Conservation (phyloP, 92 coral and sea anemone species). For the Palythoa caribaeorum region DNA sequence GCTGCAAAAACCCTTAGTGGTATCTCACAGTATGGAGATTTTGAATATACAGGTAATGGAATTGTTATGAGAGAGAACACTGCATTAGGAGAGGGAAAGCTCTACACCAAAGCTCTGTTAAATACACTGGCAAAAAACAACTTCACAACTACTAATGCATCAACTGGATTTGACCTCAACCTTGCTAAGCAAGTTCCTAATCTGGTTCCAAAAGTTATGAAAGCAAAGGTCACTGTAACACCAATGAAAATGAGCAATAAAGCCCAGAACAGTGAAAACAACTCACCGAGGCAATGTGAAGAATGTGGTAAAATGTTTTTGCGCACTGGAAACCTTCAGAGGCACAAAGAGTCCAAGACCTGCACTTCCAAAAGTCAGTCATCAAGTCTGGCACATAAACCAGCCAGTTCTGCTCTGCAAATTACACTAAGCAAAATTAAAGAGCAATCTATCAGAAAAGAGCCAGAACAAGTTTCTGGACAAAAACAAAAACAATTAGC, state of each 20-base stretch:
- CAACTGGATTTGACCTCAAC: constrained; percentile 47
- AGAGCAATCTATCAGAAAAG: constrained; percentile 26
- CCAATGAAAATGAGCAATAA: constrained; percentile 6
- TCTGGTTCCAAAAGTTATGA: constrained; percentile 9
- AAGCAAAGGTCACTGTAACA: background rate
- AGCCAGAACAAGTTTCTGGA: constrained; percentile 28
- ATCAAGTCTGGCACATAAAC: background rate
- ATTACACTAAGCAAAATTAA: constrained; percentile 21
- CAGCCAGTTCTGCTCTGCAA: constrained; percentile 3
- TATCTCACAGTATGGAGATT: constrained; percentile 45
- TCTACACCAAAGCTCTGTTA: background rate
- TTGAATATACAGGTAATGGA: constrained; percentile 33
- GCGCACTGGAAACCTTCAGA: constrained; percentile 42
- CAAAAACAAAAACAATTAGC: constrained; percentile 30
- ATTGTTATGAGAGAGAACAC: constrained; percentile 53
- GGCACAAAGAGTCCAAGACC: constrained; percentile 36
- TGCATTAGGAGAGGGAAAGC: constrained; percentile 23
- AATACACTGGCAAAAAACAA: constrained; percentile 15
- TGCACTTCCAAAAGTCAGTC: constrained; percentile 3
- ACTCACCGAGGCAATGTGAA: constrained; percentile 11
- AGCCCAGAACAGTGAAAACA: constrained; percentile 18
- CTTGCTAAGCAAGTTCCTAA: constrained; percentile 41
- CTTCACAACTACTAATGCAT: constrained; percentile 47
- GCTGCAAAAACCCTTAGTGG: constrained; percentile 63
- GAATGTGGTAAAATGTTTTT: constrained; percentile 31